A percentile compares a stretch with the other conserved stretches of the same genome.
Evolutionary conservation across 2,797 vertebrate genomes (phyloP).

Genomic region (Botia kubotai): DNA sequence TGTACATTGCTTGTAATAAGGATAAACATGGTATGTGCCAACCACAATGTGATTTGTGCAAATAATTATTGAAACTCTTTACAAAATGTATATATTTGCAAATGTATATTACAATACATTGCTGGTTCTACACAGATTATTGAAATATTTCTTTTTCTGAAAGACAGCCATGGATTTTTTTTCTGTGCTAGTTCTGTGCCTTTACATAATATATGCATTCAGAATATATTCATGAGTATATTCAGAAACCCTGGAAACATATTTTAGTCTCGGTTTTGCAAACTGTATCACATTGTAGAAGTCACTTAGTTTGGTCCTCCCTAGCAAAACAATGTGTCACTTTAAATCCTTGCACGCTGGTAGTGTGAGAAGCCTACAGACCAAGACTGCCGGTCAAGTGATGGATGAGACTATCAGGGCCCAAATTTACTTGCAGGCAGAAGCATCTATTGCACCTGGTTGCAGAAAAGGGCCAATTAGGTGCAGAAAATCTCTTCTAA

Average conservation of each 20-base stretch:
- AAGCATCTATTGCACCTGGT: slow-evolving; percentile 52
- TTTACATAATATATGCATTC: background rate
- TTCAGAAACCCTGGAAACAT: background rate
- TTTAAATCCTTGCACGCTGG: slow-evolving; percentile 40
- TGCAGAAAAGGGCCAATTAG: slow-evolving; percentile 51
- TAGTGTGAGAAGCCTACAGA: slow-evolving; percentile 23
- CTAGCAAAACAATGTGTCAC: slow-evolving; percentile 45
- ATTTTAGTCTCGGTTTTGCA: slow-evolving; percentile 1
- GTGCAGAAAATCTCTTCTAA: slow-evolving; percentile 24
- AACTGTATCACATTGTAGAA: slow-evolving; percentile 28
- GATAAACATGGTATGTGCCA: background rate
- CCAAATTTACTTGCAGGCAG: slow-evolving; percentile 51
- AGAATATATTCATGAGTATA: background rate
- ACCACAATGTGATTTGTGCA: background rate
- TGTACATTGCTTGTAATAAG: background rate
- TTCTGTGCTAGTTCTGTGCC: background rate
- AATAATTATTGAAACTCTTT: background rate
- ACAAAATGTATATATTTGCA: too few relatives aligned
- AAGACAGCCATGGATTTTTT: background rate
- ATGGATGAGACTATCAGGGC: slow-evolving; percentile 55
- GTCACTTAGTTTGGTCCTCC: slow-evolving; percentile 44
- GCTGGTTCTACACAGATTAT: too few relatives aligned
- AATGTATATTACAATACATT: too few relatives aligned
- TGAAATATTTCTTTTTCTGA: too few relatives aligned
- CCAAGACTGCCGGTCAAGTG: slow-evolving; percentile 43